Evolutionary conservation across 2,113 vertebrate genomes (phyloP), one percentile per base, ranked within the genome.

Genomic region (Ammospiza caudacuta): DNA sequence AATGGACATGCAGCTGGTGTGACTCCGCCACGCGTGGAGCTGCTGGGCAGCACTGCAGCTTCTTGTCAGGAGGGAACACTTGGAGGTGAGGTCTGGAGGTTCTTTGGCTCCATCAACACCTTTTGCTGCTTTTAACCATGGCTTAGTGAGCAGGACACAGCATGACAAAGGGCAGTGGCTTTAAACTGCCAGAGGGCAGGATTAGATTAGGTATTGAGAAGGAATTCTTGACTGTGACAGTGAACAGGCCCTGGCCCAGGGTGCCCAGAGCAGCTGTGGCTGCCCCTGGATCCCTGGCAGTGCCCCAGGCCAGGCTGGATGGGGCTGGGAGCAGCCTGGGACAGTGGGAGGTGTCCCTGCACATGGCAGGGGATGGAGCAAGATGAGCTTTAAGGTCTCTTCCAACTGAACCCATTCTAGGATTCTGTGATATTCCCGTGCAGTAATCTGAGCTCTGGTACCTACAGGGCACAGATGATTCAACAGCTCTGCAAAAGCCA

Each of bases 311-410:
- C 47, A 17, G 29, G 12, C 0, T 43, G 35, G 25, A 63, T 0
- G 0, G 18, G 9, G 18, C 29, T 57, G 49, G 35, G 41, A 76
- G 1, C 35, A 25, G 0, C 21, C 14, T 89, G 41, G n/a, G 5
- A 2, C 1, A 15, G 12, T 22, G 29, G n/a, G 19, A 69, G n/a
- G 2, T 52, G 46, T 75, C 54, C n/a, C 20, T 68, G 46, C 24
- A 19, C 24, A 10, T n/a, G 44, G 37, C 12, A 52, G 28, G 9
- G 13, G 17, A 2, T 47, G 41, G 12, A 55, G 16, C n/a, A 15
- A 2, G 33, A 46, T 54, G 33, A 20, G 4, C 15, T 69, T 39
- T 62, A 28, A n/a, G 4, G 19, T n/a, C 19, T 15, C 17, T 69
- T 61, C 55, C 63, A 69, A 1, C 28, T 8, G 5, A 29, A 39